phyloP scores from a whole-genome alignment of 2,113 vertebrate species.

The Panthera uncia region DNA sequence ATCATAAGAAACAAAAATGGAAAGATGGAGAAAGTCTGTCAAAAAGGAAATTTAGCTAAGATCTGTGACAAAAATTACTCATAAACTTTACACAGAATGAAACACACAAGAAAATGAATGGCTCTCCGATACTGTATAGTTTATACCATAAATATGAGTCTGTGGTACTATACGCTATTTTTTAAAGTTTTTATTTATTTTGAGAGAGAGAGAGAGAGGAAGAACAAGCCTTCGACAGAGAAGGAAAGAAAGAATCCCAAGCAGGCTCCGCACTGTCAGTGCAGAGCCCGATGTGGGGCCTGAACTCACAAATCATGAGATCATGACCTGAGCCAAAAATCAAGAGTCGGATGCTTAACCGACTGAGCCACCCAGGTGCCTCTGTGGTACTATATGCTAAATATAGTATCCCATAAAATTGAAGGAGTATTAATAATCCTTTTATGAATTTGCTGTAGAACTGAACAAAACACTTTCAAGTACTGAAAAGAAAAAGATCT shows the following conservation, averaged over 20 bases:
- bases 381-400: not conserved
- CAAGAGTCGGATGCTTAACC: no score
- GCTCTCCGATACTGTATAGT: not conserved
- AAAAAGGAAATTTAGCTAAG: not conserved
- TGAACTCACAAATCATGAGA: no score
- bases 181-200: no score
- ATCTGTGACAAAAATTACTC: not conserved
- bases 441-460: not conserved
- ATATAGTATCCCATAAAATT: not conserved
- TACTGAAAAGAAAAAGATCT: not conserved
- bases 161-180: not conserved
- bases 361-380: no score
- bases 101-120: not conserved
- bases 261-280: no score
- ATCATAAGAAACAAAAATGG: no score
- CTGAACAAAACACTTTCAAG: conserved; percentile 2
- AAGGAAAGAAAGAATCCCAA: no score
- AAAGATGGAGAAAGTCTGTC: not conserved
- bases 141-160: not conserved
- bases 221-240: no score
- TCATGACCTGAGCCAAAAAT: no score
- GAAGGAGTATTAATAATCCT: not conserved
- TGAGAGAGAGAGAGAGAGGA: no score
- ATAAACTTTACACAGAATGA: not conserved
- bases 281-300: no score